Conservation (phyloP, 2,888 invertebrate species). For the Philonicus albiceps region DNA sequence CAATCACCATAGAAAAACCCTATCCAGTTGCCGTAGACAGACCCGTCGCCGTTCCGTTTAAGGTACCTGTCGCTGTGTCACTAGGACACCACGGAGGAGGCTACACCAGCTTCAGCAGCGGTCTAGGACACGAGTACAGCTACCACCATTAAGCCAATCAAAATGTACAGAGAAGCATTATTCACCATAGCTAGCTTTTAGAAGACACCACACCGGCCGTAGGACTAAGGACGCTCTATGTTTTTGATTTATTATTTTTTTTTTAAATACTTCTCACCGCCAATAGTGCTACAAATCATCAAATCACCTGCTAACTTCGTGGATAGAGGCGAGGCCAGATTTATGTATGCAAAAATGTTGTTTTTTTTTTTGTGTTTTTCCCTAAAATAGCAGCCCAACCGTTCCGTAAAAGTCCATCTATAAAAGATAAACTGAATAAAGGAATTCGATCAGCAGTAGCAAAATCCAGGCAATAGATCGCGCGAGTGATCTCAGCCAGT, state of each 20-base stretch:
- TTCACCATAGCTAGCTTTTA: conserved; percentile 23
- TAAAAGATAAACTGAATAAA: background rate
- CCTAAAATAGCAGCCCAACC: background rate
- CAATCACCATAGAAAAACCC: conserved; percentile 73
- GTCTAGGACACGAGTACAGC: conserved; percentile 57
- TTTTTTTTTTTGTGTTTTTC: background rate
- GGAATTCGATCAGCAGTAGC: background rate
- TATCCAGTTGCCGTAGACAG: conserved; percentile 70
- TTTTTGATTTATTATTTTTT: too few relatives aligned
- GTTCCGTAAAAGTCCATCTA: background rate
- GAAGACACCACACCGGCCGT: conserved; percentile 31
- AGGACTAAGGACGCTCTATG: conserved; percentile 29
- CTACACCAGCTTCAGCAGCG: conserved; percentile 67
- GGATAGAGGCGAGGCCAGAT: background rate
- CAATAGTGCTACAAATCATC: conserved; percentile 9
- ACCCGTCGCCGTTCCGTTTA: conserved; percentile 72
- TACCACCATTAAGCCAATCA: conserved; percentile 49
- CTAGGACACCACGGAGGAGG: conserved; percentile 53
- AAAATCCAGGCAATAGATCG: background rate
- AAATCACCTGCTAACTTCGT: conserved; percentile 8
- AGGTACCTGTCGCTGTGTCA: conserved; percentile 72
- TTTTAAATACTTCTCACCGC: background rate
- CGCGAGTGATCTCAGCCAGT: conserved; percentile 23
- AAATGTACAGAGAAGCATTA: conserved; percentile 2
- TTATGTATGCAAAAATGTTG: conserved; percentile 7